Percentiles rank a stretch among this genome's conserved stretches.
Evolutionary conservation across 2,888 invertebrate species (phyloP).

Genomic region (Eueremaeus valkanovi): DNA sequence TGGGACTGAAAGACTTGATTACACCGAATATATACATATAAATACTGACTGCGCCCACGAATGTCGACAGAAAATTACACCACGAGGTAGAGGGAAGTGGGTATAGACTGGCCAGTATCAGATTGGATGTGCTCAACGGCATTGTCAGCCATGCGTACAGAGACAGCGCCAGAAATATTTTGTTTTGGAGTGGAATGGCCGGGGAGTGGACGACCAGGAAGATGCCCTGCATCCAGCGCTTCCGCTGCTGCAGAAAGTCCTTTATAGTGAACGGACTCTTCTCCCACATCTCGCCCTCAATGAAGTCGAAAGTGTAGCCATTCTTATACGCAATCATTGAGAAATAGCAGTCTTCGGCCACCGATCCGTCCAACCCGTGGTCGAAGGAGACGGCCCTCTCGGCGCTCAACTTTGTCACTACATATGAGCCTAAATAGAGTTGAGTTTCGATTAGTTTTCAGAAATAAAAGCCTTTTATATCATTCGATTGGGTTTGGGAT

Average conservation of each 20-base stretch:
- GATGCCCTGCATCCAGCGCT: conserved; percentile 75
- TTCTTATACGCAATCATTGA: conserved; percentile 89
- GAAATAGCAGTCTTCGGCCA: conserved; percentile 97
- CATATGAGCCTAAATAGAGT: conserved; percentile 67
- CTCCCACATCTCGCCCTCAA: conserved; percentile 99
- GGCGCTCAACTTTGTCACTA: conserved; percentile 71
- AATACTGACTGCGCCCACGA: conserved; percentile 86
- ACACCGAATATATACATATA: conserved; percentile 98
- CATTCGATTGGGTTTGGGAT: neutral
- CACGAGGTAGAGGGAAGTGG: conserved; percentile 69
- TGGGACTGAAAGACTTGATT: conserved; percentile 87
- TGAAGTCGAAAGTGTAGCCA: conserved; percentile 88
- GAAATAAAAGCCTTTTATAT: no score
- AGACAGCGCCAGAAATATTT: conserved; percentile 75
- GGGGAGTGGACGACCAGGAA: conserved; percentile 61
- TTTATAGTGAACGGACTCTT: conserved; percentile 91
- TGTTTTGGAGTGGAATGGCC: conserved; percentile 71
- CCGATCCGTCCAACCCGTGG: conserved; percentile 91
- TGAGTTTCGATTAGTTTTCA: neutral
- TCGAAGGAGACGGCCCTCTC: conserved; percentile 74
- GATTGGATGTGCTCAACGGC: conserved; percentile 85
- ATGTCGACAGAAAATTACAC: conserved; percentile 81
- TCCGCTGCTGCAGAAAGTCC: conserved; percentile 93
- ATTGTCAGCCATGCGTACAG: conserved; percentile 95
- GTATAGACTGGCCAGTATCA: conserved; percentile 74